Conservation (phyloP, 1,140 invertebrate genomes). For the Drosophila sp. region DNA sequence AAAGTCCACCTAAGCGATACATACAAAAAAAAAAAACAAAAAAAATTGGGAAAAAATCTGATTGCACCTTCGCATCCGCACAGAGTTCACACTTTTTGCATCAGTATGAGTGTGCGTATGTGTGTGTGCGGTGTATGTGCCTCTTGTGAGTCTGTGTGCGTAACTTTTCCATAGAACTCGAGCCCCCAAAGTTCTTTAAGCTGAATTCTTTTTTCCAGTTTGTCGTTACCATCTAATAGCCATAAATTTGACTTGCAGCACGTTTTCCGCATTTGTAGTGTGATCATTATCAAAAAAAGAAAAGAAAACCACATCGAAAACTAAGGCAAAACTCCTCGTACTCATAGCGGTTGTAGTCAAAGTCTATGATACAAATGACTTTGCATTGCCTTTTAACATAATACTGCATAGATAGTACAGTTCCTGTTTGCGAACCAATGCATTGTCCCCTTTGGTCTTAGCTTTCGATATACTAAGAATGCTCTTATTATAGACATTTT, state of each 20-base stretch:
- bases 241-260: conserved; percentile 74
- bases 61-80: conserved; percentile 64
- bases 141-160: conserved; percentile 12
- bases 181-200: conserved; percentile 33
- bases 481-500: too few species aligned
- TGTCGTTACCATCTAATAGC: conserved; percentile 60
- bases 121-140: conserved; percentile 17
- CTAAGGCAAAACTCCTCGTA: neutral
- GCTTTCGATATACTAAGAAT: too few species aligned
- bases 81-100: conserved; percentile 68
- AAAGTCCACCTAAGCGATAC: neutral
- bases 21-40: conserved; percentile 26
- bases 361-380: neutral
- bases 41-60: conserved; percentile 50
- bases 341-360: neutral
- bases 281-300: conserved; percentile 53
- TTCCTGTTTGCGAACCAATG: too few species aligned
- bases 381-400: neutral
- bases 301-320: conserved; percentile 16
- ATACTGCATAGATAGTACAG: too few species aligned
- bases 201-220: conserved; percentile 34
- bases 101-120: conserved; percentile 19
- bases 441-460: too few species aligned
- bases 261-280: conserved; percentile 62
- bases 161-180: conserved; percentile 28